Evolutionary conservation across 2,888 invertebrate species (phyloP).

Genomic region (Clivina fossor): DNA sequence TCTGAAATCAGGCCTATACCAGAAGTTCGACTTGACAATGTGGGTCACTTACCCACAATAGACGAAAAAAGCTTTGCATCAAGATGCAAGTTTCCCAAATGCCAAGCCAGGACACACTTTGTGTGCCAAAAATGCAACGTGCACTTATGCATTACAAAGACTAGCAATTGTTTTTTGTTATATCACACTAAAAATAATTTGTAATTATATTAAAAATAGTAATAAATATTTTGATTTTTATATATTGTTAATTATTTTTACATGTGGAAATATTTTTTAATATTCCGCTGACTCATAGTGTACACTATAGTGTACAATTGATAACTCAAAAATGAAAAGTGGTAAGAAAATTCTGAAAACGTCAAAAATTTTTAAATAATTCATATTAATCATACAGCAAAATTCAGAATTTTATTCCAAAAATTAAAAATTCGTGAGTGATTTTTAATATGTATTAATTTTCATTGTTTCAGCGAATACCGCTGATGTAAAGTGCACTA

Average conservation of each 20-base stretch:
- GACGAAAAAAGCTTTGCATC: slow-evolving; percentile 35
- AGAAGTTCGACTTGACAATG: slow-evolving; percentile 34
- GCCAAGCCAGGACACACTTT: slow-evolving; percentile 37
- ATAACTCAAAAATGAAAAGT: not conserved
- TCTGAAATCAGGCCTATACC: slow-evolving; percentile 32
- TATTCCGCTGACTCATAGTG: slow-evolving; percentile 1
- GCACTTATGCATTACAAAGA: slow-evolving; percentile 36
- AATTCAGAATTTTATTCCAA: not conserved
- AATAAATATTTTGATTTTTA: too few relatives aligned
- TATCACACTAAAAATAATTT: slow-evolving; percentile 36
- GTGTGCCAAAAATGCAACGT: too few relatives aligned
- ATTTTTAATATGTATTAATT: not conserved
- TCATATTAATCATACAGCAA: not conserved
- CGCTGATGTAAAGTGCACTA: not conserved
- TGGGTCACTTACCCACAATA: slow-evolving; percentile 37
- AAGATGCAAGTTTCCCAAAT: slow-evolving; percentile 35
- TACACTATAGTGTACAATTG: not conserved
- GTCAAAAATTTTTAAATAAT: not conserved
- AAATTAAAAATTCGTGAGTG: slow-evolving; percentile 2
- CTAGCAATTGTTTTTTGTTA: slow-evolving; percentile 36
- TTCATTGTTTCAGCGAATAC: not conserved
- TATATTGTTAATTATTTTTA: too few relatives aligned
- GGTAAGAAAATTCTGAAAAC: not conserved
- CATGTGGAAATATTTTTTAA: not conserved
- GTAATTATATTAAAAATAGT: slow-evolving; percentile 28